Evolutionary conservation across 2,888 invertebrate species (phyloP), one percentile per base, ranked within the genome.

Genomic region (Napeogenes inachia): DNA sequence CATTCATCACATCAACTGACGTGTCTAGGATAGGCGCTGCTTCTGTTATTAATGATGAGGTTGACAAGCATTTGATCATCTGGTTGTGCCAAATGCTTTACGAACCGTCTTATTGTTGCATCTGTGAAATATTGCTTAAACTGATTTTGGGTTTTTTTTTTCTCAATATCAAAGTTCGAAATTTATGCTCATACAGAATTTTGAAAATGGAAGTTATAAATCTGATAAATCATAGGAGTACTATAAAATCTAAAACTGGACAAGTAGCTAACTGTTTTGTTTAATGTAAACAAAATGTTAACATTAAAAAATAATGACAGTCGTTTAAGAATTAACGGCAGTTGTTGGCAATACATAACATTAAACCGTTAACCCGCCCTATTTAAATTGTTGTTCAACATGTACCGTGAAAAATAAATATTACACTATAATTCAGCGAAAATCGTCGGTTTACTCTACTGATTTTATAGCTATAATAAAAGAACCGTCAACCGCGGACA

Each of bases 401-500:
- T 78, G 79, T 84, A 84, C 82, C 82, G 84, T 85, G 86, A 84
- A 87, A 87, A 89, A 86, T 82, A 89, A 89, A 89, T 87, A 87
- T 85, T 84, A 75, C 76, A 72, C 79, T 77, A 82, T 88, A 89
- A 87, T 89, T 88, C 87, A 81, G 80, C 77, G 78, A 85, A 89
- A 86, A 87, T 83, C 80, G 76, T 75, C 76, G 78, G 81, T 86
- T 87, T 82, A 82, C 83, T 79, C 76, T 78, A 78, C 73, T 70
- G 75, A 70, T 79, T 87, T 90, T 88, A 89, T 85, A 84, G 84
- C 85, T 77, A 79, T 86, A 87, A 89, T 90, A 90, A 90, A 90
- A 87, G 82, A 84, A 84, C 85, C 82, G 89, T 88, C 88, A 83
- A 87, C 87, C 73, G 78, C 79, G 80, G 78, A 79, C 78, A 80